Conservation (phyloP, 2,888 invertebrate species). For the Hypomecis atomaria region DNA sequence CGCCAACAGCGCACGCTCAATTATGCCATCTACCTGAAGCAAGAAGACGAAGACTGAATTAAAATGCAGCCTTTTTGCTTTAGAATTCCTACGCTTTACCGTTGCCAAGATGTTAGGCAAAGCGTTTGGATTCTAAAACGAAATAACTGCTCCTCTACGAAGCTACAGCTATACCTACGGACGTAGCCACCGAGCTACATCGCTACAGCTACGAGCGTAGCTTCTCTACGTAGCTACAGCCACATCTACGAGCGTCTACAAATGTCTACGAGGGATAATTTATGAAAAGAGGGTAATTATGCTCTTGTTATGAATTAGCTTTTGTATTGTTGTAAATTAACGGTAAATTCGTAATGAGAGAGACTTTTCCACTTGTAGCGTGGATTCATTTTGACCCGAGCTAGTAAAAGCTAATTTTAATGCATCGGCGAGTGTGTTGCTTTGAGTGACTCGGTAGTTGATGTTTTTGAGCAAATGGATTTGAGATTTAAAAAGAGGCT, state of each 20-base stretch:
- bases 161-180: conserved; percentile 24
- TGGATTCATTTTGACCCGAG: conserved; percentile 4
- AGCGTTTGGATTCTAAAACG: conserved; percentile 98
- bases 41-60: conserved; percentile 46
- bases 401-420: conserved; percentile 7
- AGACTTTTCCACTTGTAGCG: conserved; percentile 11
- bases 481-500: background rate
- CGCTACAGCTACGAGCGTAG: conserved; percentile 36
- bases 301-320: conserved; percentile 18
- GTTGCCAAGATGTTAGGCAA: conserved; percentile 90
- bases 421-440: conserved; percentile 8
- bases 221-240: conserved; percentile 9
- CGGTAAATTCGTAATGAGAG: conserved; percentile 15
- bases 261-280: conserved; percentile 37
- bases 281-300: conserved; percentile 28
- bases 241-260: conserved; percentile 41
- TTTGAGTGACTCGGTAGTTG: background rate
- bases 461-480: background rate
- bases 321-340: conserved; percentile 29
- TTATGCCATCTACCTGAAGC: conserved; percentile 34
- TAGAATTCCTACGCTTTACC: conserved; percentile 99
- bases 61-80: conserved; percentile 85
- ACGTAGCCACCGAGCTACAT: no score
- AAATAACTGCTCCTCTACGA: conserved; percentile 73
- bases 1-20: conserved; percentile 26